Evolutionary conservation across 2,797 vertebrate genomes (phyloP), one percentile per base, ranked within the genome.

Genomic region (Macroramphosus scolopax): DNA sequence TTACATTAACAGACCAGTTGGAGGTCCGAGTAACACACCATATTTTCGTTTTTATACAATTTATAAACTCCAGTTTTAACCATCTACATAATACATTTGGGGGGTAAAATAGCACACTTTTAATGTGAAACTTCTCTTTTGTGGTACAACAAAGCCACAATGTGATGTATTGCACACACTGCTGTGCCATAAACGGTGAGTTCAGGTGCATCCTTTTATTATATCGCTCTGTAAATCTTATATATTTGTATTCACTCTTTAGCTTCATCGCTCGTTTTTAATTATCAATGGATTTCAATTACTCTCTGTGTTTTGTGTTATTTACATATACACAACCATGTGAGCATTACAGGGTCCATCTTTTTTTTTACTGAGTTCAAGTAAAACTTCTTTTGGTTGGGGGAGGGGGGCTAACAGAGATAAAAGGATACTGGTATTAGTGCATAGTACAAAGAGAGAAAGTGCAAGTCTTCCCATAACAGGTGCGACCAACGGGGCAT

Each of bases 381-480:
- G 93, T 94, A 93, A 92, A 85, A 88, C 89, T 89, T 86, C 82
- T 90, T 90, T 91, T 90, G 65, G 33, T 32, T 20, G 20, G 36
- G 18, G 26, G 32, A n/a, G 68, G 54, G 74, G 76, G 56, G 85
- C 86, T 91, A 43, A 77, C 43, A 45, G 70, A 73, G 68, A 82
- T n/a, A 78, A 81, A 78, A 75, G 44, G 62, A 75, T 77, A 66
- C 72, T 80, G 74, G 59, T 83, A 83, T 71, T 92, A 94, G 95
- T 98, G 95, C 96, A 98, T 97, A 97, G 95, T 96, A 96, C 93
- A 94, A 95, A 95, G 94, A 92, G 89, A 93, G 90, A 96, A 96
- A 95, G 94, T 96, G 94, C 94, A 95, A 92, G 91, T 92, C 91
- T 93, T 93, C 90, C 92, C 88, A 78, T 77, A 63, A 84, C 70